Conservation (phyloP, 1,140 invertebrate species). For the Papilio helenus region DNA sequence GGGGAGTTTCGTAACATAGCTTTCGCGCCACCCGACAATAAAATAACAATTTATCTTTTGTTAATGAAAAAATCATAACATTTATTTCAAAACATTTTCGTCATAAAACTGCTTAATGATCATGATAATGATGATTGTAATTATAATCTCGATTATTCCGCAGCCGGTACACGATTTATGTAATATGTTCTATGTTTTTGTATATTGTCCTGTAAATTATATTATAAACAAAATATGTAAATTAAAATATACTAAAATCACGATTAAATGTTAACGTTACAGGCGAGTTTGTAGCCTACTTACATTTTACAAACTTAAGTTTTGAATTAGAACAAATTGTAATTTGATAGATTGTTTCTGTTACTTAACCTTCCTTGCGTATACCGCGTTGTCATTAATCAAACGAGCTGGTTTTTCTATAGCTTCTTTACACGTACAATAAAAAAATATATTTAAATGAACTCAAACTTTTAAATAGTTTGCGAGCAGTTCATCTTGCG, state of each 20-base stretch:
- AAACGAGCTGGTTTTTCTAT: background rate
- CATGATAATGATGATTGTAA: background rate
- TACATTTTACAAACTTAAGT: background rate
- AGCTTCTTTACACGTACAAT: background rate
- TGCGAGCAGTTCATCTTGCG: background rate
- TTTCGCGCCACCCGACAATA: too few relatives aligned
- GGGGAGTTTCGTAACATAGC: too few relatives aligned
- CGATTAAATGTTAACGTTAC: background rate
- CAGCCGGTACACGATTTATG: too few relatives aligned
- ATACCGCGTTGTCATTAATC: background rate
- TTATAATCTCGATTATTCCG: too few relatives aligned
- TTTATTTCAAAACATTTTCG: background rate
- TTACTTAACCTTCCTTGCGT: background rate
- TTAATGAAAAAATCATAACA: background rate
- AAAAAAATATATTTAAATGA: constrained; percentile 9
- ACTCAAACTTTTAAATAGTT: constrained; percentile 19
- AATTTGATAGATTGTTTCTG: background rate
- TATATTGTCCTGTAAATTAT: too few relatives aligned
- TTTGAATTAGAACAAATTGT: background rate
- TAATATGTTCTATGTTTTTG: too few relatives aligned
- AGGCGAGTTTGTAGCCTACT: too few relatives aligned
- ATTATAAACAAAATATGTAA: too few relatives aligned
- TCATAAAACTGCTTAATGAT: background rate
- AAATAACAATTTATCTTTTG: constrained; percentile 29
- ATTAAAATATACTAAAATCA: background rate